These are phyloP conservation scores for Theocolax elegans DNA, from an alignment of 1,140 invertebrate species.

Conservation along the genomic window DNA sequence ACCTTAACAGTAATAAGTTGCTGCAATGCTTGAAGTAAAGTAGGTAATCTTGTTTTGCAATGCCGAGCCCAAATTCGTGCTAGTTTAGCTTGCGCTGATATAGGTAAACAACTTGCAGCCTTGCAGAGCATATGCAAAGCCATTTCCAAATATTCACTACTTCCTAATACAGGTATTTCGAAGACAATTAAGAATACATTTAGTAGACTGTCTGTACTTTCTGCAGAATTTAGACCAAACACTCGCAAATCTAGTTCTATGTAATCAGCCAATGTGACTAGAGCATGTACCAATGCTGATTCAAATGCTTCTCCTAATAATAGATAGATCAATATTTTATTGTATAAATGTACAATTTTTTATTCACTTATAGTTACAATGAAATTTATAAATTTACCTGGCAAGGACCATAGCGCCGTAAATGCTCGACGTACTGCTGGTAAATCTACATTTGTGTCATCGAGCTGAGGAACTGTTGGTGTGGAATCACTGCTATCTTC, in stretches of 20 bases:
- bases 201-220: conserved; percentile 67
- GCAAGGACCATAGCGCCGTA: conserved; percentile 68
- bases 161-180: conserved; percentile 86
- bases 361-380: background rate
- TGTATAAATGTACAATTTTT: background rate
- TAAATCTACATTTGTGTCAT: conserved; percentile 71
- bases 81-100: conserved; percentile 83
- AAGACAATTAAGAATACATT: conserved; percentile 90
- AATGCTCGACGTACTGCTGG: conserved; percentile 75
- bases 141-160: conserved; percentile 83
- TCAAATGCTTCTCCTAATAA: conserved; percentile 71
- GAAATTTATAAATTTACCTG: conserved; percentile 58
- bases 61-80: conserved; percentile 82
- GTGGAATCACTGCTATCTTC: conserved; percentile 75
- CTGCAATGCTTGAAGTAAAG: conserved; percentile 83
- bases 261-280: conserved; percentile 78
- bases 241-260: conserved; percentile 81
- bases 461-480: conserved; percentile 66
- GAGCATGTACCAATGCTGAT: conserved; percentile 81
- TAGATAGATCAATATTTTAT: conserved; percentile 45
- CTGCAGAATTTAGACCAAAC: conserved; percentile 58
- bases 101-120: conserved; percentile 77
- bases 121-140: conserved; percentile 85
- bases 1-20: conserved; percentile 84
- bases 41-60: conserved; percentile 76